Evolutionary conservation across 2,113 vertebrate species (phyloP).

Genomic region (Anser cygnoides): DNA sequence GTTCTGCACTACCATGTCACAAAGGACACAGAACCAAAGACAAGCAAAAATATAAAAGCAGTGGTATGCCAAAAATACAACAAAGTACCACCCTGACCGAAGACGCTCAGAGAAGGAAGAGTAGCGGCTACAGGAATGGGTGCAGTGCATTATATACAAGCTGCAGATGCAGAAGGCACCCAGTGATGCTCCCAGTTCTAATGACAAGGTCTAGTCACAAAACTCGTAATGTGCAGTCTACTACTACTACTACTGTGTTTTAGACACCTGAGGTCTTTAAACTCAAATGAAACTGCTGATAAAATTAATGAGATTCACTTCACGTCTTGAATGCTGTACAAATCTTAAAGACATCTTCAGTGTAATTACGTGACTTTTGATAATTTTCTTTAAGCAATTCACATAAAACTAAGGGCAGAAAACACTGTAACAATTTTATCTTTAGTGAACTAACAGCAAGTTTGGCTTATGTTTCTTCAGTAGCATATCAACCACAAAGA

Average conservation of each 20-base stretch:
- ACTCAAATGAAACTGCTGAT: background rate
- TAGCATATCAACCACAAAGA: background rate
- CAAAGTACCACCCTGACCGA: background rate
- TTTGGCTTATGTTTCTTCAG: background rate
- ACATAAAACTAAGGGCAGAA: background rate
- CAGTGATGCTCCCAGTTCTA: background rate
- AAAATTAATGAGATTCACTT: background rate
- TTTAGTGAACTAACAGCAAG: background rate
- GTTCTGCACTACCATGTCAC: rapidly evolving
- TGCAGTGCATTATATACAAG: background rate
- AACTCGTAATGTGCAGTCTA: too few species aligned
- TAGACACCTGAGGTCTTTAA: background rate
- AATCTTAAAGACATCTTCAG: background rate
- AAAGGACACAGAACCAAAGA: background rate
- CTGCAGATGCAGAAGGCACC: rapidly evolving
- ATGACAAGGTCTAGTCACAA: rapidly evolving
- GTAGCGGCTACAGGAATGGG: background rate
- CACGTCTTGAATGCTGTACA: background rate
- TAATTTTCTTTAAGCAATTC: background rate
- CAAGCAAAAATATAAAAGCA: background rate
- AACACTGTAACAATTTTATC: background rate
- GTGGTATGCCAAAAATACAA: background rate
- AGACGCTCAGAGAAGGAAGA: background rate
- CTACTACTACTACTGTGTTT: background rate
- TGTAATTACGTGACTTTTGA: background rate